Evolutionary conservation across 2,888 invertebrate genomes (phyloP).

Genomic region (Mimas tiliae): DNA sequence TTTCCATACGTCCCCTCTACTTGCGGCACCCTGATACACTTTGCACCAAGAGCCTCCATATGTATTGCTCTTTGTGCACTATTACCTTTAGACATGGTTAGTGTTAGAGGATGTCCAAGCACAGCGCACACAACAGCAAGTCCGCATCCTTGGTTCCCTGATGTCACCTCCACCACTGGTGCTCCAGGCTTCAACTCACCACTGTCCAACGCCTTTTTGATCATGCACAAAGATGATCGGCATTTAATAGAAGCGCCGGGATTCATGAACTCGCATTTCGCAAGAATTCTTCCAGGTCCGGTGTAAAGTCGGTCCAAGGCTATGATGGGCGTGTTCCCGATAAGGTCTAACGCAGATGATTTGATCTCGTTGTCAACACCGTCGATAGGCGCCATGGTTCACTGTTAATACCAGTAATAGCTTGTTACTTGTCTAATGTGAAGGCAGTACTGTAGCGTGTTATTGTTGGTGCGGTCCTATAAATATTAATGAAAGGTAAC

Average conservation of each 20-base stretch:
- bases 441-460: constrained; percentile 36
- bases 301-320: constrained; percentile 72
- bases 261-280: constrained; percentile 80
- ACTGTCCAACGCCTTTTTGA: constrained; percentile 56
- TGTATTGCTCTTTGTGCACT: constrained; percentile 75
- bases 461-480: constrained; percentile 32
- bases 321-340: constrained; percentile 77
- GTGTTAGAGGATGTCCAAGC: constrained; percentile 69
- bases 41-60: constrained; percentile 78
- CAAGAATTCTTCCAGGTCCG: constrained; percentile 74
- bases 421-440: constrained; percentile 38
- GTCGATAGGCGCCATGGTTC: constrained; percentile 48
- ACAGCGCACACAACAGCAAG: constrained; percentile 78
- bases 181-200: constrained; percentile 66
- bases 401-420: constrained; percentile 21
- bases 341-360: constrained; percentile 72
- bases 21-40: constrained; percentile 71
- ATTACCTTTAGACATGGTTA: constrained; percentile 77
- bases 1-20: constrained; percentile 77
- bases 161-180: constrained; percentile 72
- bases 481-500: constrained; percentile 23
- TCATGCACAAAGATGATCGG: constrained; percentile 73
- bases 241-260: constrained; percentile 78
- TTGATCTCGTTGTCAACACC: constrained; percentile 65
- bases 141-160: constrained; percentile 78